phyloP scores from a whole-genome alignment of 2,113 vertebrate genomes.

The Pelobates fuscus region DNA sequence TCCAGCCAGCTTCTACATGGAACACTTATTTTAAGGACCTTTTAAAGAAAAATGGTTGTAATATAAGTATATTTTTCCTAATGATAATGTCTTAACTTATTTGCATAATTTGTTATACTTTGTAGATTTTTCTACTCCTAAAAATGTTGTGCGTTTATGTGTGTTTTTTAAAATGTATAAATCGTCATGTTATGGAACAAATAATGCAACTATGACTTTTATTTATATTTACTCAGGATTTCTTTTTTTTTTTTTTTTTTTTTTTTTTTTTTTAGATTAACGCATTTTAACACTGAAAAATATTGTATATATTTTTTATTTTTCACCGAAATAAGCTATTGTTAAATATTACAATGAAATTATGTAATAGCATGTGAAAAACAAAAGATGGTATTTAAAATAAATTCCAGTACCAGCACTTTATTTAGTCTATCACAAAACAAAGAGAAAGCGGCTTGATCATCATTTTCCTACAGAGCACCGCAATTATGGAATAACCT shows the following conservation, averaged over 20 bases:
- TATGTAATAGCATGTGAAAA: no score
- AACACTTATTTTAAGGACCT: slow-evolving; percentile 45
- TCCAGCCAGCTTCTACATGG: slow-evolving; percentile 38
- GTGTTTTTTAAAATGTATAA: not conserved
- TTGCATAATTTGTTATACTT: slow-evolving; percentile 44
- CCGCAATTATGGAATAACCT: no score
- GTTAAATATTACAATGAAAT: no score
- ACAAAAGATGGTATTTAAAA: no score
- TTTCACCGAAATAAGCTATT: no score
- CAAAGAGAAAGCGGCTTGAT: no score
- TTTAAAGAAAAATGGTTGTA: slow-evolving; percentile 47
- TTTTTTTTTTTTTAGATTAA: not conserved
- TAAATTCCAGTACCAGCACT: no score
- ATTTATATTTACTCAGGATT: not conserved
- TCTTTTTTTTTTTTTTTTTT: not conserved
- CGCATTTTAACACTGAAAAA: no score
- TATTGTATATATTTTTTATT: no score
- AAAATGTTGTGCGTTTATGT: slow-evolving; percentile 7
- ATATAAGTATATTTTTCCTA: slow-evolving; percentile 37
- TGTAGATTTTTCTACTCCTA: not conserved
- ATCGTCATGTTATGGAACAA: not conserved
- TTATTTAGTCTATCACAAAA: no score
- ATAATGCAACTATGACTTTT: not conserved
- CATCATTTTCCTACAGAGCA: no score
- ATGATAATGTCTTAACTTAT: slow-evolving; percentile 46